Base-by-base conservation (phyloP, 1,140 invertebrate genomes). In the Diprion similis region DNA sequence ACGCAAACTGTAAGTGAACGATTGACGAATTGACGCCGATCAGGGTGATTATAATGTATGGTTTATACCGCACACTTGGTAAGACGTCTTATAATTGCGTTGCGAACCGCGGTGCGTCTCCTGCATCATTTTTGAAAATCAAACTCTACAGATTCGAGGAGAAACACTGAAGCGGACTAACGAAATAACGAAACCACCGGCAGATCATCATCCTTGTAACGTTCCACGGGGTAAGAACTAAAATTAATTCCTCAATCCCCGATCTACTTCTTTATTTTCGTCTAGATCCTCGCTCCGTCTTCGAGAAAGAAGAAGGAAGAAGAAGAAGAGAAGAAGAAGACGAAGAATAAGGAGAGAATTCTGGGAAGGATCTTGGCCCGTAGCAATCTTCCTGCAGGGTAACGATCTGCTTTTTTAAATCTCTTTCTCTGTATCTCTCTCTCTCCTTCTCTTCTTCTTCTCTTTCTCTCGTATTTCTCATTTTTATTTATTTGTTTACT, bases 361-460 rank as follows among this genome's bases (percentile, higher is more conserved):
- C 51, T 59, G 51, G 51, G 51, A 59, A 59, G 51, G 51, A 59
- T 59, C 51, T 59, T 59, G 6, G 51, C 51, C 51, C 51, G 51
- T 59, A 59, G 51, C 51, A 59, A 59, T 59, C 51, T 59, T 59
- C 51, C 51, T 15, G 11, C 11, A 59, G 24, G 51, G 11, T 59
- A 15, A 59, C 11, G 51, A 59, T 59, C 51, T 59, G 7, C 51
- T 59, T 9, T 37, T 37, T 37, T 37, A 1, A 37, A 37, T 37
- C 1, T 59, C 51, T 59, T 59, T 59, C 9, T 59, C 24, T n/a
- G n/a, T 51, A 51, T 51, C 48, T 51, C 48, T 10, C 15, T 15
- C 48, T 51, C 10, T 51, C 15, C 15, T 10, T 10, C 10, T 51
- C 15, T 51, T 59, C n/a, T 59, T 17, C 9, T 6, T 10, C 51